phyloP scores from a whole-genome alignment of 2,113 vertebrate species.

The Leptodactylus fuscus region DNA sequence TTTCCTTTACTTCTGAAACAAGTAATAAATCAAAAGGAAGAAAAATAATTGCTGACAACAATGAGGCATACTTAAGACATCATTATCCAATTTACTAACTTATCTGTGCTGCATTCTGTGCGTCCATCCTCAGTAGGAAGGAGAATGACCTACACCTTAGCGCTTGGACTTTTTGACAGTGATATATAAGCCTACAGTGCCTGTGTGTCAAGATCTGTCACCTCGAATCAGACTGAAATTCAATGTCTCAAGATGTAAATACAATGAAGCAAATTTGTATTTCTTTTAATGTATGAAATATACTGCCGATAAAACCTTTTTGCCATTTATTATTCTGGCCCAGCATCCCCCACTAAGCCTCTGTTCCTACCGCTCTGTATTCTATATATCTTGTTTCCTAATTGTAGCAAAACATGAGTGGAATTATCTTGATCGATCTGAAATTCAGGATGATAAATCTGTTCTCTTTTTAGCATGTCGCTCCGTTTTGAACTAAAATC shows the following conservation, averaged over 20 bases:
- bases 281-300: neutral
- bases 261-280: neutral
- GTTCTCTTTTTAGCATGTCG: neutral
- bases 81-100: slow-evolving; percentile 16
- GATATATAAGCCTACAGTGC: slow-evolving; percentile 14
- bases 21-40: slow-evolving; percentile 19
- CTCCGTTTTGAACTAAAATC: neutral
- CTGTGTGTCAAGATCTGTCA: neutral
- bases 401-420: neutral
- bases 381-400: neutral
- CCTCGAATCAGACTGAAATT: neutral
- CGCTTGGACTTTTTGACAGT: slow-evolving; percentile 7
- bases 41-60: slow-evolving; percentile 26
- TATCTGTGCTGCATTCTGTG: neutral
- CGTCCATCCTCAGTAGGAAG: neutral
- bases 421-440: neutral
- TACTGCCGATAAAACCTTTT: neutral
- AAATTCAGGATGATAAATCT: neutral
- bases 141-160: neutral
- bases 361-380: neutral
- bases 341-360: neutral
- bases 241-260: slow-evolving; percentile 3
- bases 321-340: neutral
- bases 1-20: slow-evolving; percentile 19
- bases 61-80: slow-evolving; percentile 1